phyloP scores from a whole-genome alignment of 92 coral and sea anemone species.

The Epizoanthus stellaris region DNA sequence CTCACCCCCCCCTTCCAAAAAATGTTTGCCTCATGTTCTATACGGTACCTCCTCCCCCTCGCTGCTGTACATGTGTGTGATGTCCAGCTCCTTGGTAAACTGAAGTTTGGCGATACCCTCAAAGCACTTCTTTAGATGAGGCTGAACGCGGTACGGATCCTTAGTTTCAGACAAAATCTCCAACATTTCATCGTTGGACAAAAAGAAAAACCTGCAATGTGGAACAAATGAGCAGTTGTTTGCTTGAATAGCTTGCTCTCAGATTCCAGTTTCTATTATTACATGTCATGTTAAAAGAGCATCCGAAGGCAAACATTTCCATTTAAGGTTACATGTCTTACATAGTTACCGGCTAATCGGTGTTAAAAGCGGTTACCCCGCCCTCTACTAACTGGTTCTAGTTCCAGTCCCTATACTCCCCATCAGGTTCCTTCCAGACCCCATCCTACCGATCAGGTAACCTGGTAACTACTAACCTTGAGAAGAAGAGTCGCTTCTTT shows the following conservation, averaged over 20 bases:
- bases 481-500: constrained; percentile 97
- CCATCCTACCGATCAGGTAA: too few relatives aligned
- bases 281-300: too few relatives aligned
- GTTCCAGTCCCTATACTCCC: too few relatives aligned
- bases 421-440: too few relatives aligned
- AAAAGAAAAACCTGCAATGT: constrained; percentile 85
- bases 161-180: constrained; percentile 98
- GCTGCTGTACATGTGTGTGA: constrained; percentile 96
- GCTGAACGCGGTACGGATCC: constrained; percentile 99
- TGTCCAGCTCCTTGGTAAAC: constrained; percentile 88
- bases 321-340: too few relatives aligned
- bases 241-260: too few relatives aligned
- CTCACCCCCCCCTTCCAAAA: background rate
- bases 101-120: constrained; percentile 98
- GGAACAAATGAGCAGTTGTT: background rate
- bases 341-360: too few relatives aligned
- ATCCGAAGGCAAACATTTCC: too few relatives aligned
- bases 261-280: too few relatives aligned
- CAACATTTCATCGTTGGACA: constrained; percentile 98
- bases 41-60: constrained; percentile 92
- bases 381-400: too few relatives aligned
- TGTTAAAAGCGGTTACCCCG: too few relatives aligned
- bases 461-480: constrained; percentile 65
- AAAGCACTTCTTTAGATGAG: constrained; percentile 98
- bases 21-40: background rate